phyloP scores from a whole-genome alignment of 2,797 vertebrate species.

The Setipinna tenuifilis region DNA sequence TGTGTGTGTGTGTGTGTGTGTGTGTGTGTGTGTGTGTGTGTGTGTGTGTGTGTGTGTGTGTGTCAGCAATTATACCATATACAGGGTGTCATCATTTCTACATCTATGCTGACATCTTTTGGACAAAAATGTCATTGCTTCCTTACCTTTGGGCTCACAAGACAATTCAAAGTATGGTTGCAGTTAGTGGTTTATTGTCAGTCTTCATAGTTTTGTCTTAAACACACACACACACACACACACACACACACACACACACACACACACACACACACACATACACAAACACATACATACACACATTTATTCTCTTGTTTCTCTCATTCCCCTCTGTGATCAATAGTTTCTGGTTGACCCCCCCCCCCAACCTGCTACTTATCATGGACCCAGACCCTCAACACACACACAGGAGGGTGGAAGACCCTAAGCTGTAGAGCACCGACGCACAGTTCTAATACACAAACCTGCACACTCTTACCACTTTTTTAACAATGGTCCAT shows the following conservation, averaged over 20 bases:
- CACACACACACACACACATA: no score
- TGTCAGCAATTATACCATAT: neutral
- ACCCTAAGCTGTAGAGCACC: no score
- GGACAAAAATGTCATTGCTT: neutral
- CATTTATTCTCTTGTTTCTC: no score
- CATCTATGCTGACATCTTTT: neutral
- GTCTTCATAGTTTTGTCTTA: no score
- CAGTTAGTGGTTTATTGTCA: neutral
- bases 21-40: neutral
- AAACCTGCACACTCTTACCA: no score
- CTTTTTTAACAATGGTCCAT: neutral
- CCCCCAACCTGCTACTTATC: no score
- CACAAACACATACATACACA: no score
- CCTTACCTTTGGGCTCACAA: neutral
- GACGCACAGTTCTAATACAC: no score
- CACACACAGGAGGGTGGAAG: no score
- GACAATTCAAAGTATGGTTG: neutral
- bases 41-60: neutral
- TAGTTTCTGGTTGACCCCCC: no score
- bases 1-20: neutral
- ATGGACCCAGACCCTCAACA: no score
- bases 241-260: neutral
- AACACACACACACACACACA: neutral
- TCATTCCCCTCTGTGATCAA: no score
- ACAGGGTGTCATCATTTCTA: neutral